These are phyloP conservation scores for Pempheris klunzingeri DNA, from an alignment of 2,797 vertebrate species.

Conservation along the genomic window DNA sequence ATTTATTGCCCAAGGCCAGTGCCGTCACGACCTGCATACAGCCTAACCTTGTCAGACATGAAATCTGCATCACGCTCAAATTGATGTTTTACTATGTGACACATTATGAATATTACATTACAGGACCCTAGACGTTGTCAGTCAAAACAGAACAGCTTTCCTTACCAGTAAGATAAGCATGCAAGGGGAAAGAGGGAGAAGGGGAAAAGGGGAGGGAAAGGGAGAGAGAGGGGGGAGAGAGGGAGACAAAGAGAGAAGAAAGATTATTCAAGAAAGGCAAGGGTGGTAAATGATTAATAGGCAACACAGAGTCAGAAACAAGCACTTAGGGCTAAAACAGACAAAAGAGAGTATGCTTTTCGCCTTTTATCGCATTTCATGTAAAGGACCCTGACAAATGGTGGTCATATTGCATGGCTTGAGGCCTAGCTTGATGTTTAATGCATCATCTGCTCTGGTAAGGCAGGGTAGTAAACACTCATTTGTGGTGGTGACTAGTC, in stretches of 20 bases:
- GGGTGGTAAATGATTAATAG: slow-evolving; percentile 97
- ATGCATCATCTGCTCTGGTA: slow-evolving; percentile 86
- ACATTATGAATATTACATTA: slow-evolving; percentile 99
- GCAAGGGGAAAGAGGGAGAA: slow-evolving; percentile 24
- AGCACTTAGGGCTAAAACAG: slow-evolving; percentile 92
- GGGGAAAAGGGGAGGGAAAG: slow-evolving; percentile 52
- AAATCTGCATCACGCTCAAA: slow-evolving; percentile 90
- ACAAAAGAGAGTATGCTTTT: slow-evolving; percentile 90
- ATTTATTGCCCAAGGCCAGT: slow-evolving; percentile 83
- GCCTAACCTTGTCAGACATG: slow-evolving; percentile 90
- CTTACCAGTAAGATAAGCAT: slow-evolving; percentile 91
- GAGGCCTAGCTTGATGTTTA: slow-evolving; percentile 85
- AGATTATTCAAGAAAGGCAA: slow-evolving; percentile 85
- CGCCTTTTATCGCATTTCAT: slow-evolving; percentile 85
- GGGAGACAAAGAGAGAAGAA: slow-evolving; percentile 64
- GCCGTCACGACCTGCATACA: slow-evolving; percentile 86
- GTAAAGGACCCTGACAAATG: slow-evolving; percentile 88
- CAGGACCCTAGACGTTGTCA: slow-evolving; percentile 91
- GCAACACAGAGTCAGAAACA: slow-evolving; percentile 92
- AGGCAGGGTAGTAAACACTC: slow-evolving; percentile 86
- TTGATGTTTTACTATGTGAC: slow-evolving; percentile 94
- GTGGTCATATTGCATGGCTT: slow-evolving; percentile 86
- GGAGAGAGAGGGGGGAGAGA: neutral
- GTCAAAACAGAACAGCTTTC: slow-evolving; percentile 89
- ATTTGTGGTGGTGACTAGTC: slow-evolving; percentile 88